Base-by-base conservation (phyloP, 1,140 invertebrate genomes). In the Drosophila rufa region DNA sequence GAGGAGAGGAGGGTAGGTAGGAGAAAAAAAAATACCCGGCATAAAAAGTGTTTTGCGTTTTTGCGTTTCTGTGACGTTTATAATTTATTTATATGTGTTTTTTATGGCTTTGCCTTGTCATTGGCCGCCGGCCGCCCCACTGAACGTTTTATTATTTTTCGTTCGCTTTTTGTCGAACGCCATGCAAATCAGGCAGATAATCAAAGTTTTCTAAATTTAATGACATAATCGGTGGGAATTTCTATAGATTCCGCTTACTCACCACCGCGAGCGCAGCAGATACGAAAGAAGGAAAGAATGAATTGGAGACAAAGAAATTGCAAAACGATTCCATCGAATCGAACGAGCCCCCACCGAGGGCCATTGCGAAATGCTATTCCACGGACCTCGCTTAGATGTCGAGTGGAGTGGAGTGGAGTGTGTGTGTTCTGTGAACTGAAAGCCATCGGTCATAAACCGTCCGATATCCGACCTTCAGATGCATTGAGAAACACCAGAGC, bases 21-120 rank as follows among this genome's bases (percentile, higher is more conserved):
- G 22, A 33, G 25, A 17, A 14, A 12, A 14, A 8, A 8, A 53
- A 22, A 53, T 7, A 55, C 48, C 68, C 64, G 47, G 40, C 43
- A 45, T 60, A 71, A 55, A 75, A 59, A 59, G 15, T 62, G 75
- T 53, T 73, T 22, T 22, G 19, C 19, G 19, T 65, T 55, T 60
- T 65, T 60, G 57, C 56, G 38, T 74, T 77, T 62, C 45, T 70
- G 79, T 86, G 83, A 86, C 83, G 83, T 70, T 82, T 87, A 77
- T 77, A 69, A 79, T 74, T 82, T 59, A 87, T 82, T 80, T 82
- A 55, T 79, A 65, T 71, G 64, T 55, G 27, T 76, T 61, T 47
- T 79, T 70, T 71, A 69, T 77, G 64, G 59, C 50, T 70, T 81
- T 50, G 59, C 59, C 50, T 65, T 71, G 62, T 68, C 65, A 79